Evolutionary conservation across 2,888 invertebrate species (phyloP), one percentile per base, ranked within the genome.

Genomic region (Imbricaverruca yamaguchii): DNA sequence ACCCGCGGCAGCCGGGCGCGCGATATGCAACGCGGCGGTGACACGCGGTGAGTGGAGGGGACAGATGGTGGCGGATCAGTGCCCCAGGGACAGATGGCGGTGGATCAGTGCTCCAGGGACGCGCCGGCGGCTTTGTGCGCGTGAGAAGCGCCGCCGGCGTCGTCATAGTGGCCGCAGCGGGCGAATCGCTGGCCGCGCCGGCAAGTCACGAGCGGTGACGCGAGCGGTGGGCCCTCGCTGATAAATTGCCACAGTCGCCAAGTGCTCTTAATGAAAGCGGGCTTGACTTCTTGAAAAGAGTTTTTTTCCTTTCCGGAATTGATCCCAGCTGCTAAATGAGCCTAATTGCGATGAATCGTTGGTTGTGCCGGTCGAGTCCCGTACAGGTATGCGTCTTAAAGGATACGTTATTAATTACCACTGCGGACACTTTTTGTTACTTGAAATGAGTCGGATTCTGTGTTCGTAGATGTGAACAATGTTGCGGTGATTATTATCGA

Each of bases 341-440:
- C 18, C 21, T 74, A 74, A 74, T 74, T 74, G 74, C 55, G 74
- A 74, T 74, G 74, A 74, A 74, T 74, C 55, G 74, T 74, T 55
- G 18, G 11, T 74, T 74, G 55, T 74, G 39, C 74, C 74, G 53
- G 74, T 21, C 15, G 74, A 21, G 53, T 53, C 74, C 9, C 55
- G 74, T 18, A 55, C 55, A 74, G 74, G 74, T 55, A 74, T 74
- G 74, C 74, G 74, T 55, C 12, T n/a, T n/a, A 53, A 21, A 55
- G 55, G 53, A 74, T 55, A 9, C 18, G 74, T 53, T 74, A 74
- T 74, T 74, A 74, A 74, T 74, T 74, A 74, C 74, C 55, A 4
- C 55, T 21, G 55, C 74, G 55, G 13, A 8, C 6, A 55, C 11
- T 65, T 74, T 74, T 74, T 74, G 74, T 74, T 74, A 55, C 10